Percentiles rank a stretch among this genome's conserved stretches.
Conservation (phyloP, 1,140 invertebrate species). For the honey bee (Apis mellifera) region DNA sequence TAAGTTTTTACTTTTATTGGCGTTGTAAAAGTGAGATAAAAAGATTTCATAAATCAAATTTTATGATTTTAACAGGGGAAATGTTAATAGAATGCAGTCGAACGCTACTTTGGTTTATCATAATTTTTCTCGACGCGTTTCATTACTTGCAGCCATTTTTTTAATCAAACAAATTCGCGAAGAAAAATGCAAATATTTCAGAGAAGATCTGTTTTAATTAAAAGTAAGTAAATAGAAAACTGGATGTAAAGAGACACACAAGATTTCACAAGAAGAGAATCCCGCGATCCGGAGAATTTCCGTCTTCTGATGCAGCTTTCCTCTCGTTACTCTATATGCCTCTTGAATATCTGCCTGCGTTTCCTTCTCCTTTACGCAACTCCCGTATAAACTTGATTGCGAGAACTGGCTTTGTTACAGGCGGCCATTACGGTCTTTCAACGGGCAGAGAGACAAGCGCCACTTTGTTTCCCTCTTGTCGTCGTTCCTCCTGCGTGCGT, state of each 20-base stretch:
- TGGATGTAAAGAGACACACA: too few relatives aligned
- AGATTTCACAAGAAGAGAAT: background rate
- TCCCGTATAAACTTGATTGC: constrained; percentile 54
- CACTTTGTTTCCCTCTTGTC: constrained; percentile 36
- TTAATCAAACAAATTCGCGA: too few relatives aligned
- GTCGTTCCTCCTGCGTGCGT: background rate
- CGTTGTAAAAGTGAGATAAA: background rate
- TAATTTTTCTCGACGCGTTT: too few relatives aligned
- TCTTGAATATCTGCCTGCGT: background rate
- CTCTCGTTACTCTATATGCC: background rate
- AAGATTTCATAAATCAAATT: too few relatives aligned
- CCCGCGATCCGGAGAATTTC: background rate
- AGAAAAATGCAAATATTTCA: too few relatives aligned
- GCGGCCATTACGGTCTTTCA: constrained; percentile 38
- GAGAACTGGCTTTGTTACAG: constrained; percentile 48
- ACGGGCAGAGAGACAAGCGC: constrained; percentile 11
- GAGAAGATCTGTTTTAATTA: too few relatives aligned
- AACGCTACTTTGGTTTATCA: too few relatives aligned
- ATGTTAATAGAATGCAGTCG: too few relatives aligned
- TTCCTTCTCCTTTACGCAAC: constrained; percentile 26
- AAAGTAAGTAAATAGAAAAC: too few relatives aligned
- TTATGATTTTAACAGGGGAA: too few relatives aligned
- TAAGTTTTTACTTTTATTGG: background rate
- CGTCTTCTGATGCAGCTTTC: background rate
- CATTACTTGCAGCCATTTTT: too few relatives aligned